Evolutionary conservation across 2,113 vertebrate species (phyloP), one percentile per base, ranked within the genome.

Genomic region (Alethe castanea): DNA sequence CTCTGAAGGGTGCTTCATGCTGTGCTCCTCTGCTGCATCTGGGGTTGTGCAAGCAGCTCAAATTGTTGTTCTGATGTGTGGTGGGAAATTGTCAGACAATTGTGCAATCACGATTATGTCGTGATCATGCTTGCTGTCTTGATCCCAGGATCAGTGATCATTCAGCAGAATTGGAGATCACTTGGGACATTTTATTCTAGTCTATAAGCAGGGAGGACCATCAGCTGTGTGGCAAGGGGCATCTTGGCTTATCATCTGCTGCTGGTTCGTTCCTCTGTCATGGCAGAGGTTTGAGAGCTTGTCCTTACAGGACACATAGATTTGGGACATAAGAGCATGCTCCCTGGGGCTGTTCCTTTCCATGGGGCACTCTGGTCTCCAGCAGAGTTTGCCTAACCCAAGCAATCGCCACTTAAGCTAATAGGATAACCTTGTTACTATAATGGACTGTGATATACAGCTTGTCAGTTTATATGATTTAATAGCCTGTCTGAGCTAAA

Each of bases 401-500:
- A 83, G 71, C 9, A 1, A 83, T 71, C 9, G 8, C 78, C 77
- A 29, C 80, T 93, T 92, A 88, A 94, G 88, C 70, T 92, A 73
- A 90, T 66, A 90, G 67, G 67, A 67, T 81, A 92, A 93, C 86
- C 38, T 85, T 85, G 88, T 80, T 95, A 50, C 88, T 82, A 1
- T 73, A 90, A 93, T 92, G 64, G 79, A 47, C 90, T 88, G 79
- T 77, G 76, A 78, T 80, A 54, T 44, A 78, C 71, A 83, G 52
- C 26, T 14, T 57, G 67, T 77, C 79, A 81, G 50, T 82, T 86
- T 72, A 45, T 62, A 28, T 70, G 88, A 93, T 95, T 90, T 83
- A 86, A 48, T 88, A 83, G 59, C 26, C 80, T 92, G 42, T 86
- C 69, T 70, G 47, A 74, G 54, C 45, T 93, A 86, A 95, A 94